A percentile compares a stretch with the other conserved stretches of the same genome.
These are phyloP conservation scores for Dascillus cervinus DNA, from an alignment of 2,888 invertebrate genomes.

Conservation along the genomic window DNA sequence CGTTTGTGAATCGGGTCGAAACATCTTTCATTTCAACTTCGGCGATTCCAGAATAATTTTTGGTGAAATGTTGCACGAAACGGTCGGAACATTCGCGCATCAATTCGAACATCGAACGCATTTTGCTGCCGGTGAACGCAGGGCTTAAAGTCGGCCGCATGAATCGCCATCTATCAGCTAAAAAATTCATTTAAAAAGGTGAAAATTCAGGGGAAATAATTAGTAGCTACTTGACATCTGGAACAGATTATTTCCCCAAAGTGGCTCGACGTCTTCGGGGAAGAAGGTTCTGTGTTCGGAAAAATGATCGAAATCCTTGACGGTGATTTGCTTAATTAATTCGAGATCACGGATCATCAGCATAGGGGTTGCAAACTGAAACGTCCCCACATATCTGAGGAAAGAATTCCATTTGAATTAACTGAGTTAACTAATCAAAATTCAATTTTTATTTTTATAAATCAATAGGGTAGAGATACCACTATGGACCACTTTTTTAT, in stretches of 20 bases:
- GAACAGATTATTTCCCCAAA: constrained; percentile 1
- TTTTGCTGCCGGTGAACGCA: constrained; percentile 49
- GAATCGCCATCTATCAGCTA: constrained; percentile 22
- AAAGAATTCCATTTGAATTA: too few relatives aligned
- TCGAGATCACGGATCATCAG: constrained; percentile 2
- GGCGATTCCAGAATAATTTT: neutral
- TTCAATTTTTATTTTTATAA: too few relatives aligned
- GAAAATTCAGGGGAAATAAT: too few relatives aligned
- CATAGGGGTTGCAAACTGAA: constrained; percentile 1
- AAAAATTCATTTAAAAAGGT: neutral
- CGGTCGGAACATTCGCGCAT: constrained; percentile 33
- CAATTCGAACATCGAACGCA: constrained; percentile 45
- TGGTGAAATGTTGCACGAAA: constrained; percentile 21
- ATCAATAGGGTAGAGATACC: too few relatives aligned
- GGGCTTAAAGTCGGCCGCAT: constrained; percentile 46
- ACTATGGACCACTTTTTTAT: too few relatives aligned
- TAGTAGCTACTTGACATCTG: too few relatives aligned
- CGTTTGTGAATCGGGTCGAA: constrained; percentile 35
- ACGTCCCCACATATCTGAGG: constrained; percentile 1
- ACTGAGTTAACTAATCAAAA: too few relatives aligned
- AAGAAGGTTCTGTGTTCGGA: neutral
- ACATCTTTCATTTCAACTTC: constrained; percentile 3
- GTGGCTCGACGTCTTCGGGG: constrained; percentile 1
- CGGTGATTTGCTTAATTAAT: too few relatives aligned
- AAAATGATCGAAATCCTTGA: constrained; percentile 1